A percentile compares a stretch with the other conserved stretches of the same genome.
phyloP scores from a whole-genome alignment of 2,797 vertebrate genomes.

The Mallotus villosus region DNA sequence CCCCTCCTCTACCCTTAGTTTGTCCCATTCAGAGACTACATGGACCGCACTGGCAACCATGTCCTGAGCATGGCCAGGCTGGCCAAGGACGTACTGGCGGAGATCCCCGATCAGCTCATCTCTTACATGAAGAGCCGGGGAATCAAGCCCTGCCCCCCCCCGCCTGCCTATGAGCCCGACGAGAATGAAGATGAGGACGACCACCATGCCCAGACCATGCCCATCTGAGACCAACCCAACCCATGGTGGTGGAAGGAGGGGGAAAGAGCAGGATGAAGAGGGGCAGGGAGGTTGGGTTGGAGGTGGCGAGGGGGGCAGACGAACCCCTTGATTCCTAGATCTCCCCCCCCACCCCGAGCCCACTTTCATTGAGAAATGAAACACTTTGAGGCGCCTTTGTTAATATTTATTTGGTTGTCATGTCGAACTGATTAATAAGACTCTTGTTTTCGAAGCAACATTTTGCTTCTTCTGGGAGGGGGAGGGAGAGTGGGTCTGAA shows the following conservation, averaged over 20 bases:
- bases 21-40: conserved; percentile 93
- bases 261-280: background rate
- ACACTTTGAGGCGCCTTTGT: conserved; percentile 30
- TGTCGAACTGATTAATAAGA: conserved; percentile 39
- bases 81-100: conserved; percentile 93
- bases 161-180: conserved; percentile 54
- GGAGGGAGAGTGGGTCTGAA: conserved; percentile 7
- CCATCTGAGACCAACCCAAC: conserved; percentile 70
- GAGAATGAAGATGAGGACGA: conserved; percentile 10
- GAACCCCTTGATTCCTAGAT: background rate
- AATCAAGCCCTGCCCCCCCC: conserved; percentile 82
- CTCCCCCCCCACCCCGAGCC: conserved; percentile 1
- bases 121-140: conserved; percentile 94
- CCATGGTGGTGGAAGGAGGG: background rate
- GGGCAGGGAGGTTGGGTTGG: background rate
- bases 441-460: conserved; percentile 49
- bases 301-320: background rate
- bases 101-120: conserved; percentile 96
- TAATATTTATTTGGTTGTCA: conserved; percentile 34
- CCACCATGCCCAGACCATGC: conserved; percentile 66
- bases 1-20: conserved; percentile 71
- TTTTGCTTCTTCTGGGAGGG: conserved; percentile 24
- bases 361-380: conserved; percentile 21
- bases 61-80: conserved; percentile 93
- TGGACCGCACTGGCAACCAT: conserved; percentile 88